Evolutionary conservation across 1,140 invertebrate species (phyloP), one percentile per base, ranked within the genome.

Genomic region (Macrotrachela quadricornifera): DNA sequence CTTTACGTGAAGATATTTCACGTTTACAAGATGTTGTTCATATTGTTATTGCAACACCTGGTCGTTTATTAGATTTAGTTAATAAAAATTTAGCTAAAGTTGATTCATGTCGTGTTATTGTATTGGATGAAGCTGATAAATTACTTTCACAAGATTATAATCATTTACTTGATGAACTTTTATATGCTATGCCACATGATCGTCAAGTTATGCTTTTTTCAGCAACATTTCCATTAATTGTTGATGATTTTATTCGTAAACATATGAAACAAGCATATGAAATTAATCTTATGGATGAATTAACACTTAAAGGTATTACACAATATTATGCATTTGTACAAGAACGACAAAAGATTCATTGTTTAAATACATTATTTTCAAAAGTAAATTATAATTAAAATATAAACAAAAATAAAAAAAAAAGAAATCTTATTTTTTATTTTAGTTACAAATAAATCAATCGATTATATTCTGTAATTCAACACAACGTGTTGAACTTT

Each of bases 291-390:
- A 99, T 99, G 94, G 91, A 97, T 66, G 94, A 99, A 70, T 74
- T 99, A 57, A 97, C 94, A 57, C 70, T 99, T 46, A 96, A 97
- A 71, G 94, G 94, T 69, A 90, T 99, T 47, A 97, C 94, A 59
- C 92, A 99, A 73, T 99, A 96, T 77, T 99, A 99, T 75, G 94
- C 92, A 62, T 99, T 94, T 77, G 94, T 99, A 58, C 91, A 97
- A 73, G 94, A 99, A 75, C 82, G 87, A 67, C 92, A 97, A 71
- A 99, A 99, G 76, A 92, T 99, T 58, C 92, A 97, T 72, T 99
- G 94, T 74, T 77, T 99, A 66, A 99, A 99, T 74, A 99, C 94
- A 63, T 75, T 99, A 59, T 99, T 99, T 75, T 92, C 88, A 58
- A 97, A 97, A 77, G 82, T 86, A 71, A 71, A 63, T 60, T 18